Conservation (phyloP, 2,888 invertebrate genomes). For the Epicampocera succincta region DNA sequence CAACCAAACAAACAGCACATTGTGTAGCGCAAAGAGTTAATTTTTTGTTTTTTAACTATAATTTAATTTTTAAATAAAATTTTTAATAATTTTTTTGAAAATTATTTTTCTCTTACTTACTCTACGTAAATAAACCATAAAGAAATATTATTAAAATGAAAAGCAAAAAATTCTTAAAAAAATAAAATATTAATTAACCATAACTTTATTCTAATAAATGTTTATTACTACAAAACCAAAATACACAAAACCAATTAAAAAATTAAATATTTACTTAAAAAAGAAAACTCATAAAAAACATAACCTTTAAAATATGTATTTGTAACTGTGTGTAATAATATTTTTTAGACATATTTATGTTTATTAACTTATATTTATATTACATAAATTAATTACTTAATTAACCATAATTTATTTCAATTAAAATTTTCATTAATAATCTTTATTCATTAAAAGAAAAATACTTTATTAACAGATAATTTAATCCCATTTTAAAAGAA, state of each 20-base stretch:
- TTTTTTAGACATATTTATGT: conserved; percentile 67
- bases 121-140: conserved; percentile 46
- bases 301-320: conserved; percentile 65
- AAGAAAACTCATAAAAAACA: conserved; percentile 43
- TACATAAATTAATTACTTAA: conserved; percentile 63
- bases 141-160: conserved; percentile 51
- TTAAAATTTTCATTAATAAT: conserved; percentile 51
- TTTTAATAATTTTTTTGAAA: conserved; percentile 39
- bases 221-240: conserved; percentile 64
- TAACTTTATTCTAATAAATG: conserved; percentile 68
- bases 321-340: conserved; percentile 69
- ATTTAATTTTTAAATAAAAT: conserved; percentile 50
- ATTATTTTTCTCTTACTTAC: conserved; percentile 50
- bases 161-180: conserved; percentile 37
- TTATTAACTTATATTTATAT: conserved; percentile 61
- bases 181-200: conserved; percentile 67
- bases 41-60: conserved; percentile 30
- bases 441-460: conserved; percentile 51
- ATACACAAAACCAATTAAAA: conserved; percentile 54
- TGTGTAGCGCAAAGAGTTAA: conserved; percentile 55
- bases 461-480: conserved; percentile 38
- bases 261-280: conserved; percentile 53
- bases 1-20: conserved; percentile 58
- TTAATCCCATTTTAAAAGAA: conserved; percentile 36
- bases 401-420: conserved; percentile 62